Percentiles rank a stretch among this genome's conserved stretches.
Evolutionary conservation across 2,113 vertebrate species (phyloP).

Genomic region (Tapirus terrestris): DNA sequence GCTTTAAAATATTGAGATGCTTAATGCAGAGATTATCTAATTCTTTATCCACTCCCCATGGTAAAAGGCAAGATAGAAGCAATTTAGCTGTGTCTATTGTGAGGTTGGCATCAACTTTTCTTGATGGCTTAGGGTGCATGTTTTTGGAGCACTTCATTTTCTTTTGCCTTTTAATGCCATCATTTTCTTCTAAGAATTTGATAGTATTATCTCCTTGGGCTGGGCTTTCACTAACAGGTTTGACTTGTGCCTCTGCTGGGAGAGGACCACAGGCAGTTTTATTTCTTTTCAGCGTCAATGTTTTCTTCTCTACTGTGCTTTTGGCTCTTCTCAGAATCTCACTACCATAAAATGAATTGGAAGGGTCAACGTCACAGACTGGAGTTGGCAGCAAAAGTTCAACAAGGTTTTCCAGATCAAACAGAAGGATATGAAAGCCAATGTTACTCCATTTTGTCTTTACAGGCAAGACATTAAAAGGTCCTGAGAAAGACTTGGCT

Average conservation of each 20-base stretch:
- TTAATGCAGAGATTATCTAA: slow-evolving; percentile 83
- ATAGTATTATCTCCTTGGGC: neutral
- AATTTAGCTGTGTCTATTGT: slow-evolving; percentile 83
- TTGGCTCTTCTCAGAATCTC: slow-evolving; percentile 81
- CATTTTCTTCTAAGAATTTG: slow-evolving; percentile 70
- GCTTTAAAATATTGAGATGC: slow-evolving; percentile 81
- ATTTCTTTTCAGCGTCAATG: slow-evolving; percentile 82
- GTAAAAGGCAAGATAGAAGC: slow-evolving; percentile 88
- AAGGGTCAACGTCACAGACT: slow-evolving; percentile 66
- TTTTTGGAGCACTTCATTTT: slow-evolving; percentile 87
- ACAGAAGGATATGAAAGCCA: slow-evolving; percentile 86
- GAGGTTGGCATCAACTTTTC: slow-evolving; percentile 70
- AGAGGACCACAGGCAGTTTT: slow-evolving; percentile 71
- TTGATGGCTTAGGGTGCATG: slow-evolving; percentile 58
- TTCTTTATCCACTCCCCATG: slow-evolving; percentile 88
- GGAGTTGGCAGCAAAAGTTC: slow-evolving; percentile 81
- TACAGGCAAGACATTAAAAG: slow-evolving; percentile 85
- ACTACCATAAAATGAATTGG: slow-evolving; percentile 79
- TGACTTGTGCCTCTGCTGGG: slow-evolving; percentile 65
- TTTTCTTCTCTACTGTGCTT: slow-evolving; percentile 84
- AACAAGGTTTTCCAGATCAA: slow-evolving; percentile 86
- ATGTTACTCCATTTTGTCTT: slow-evolving; percentile 80
- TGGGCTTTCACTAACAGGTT: slow-evolving; percentile 21
- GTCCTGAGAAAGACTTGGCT: slow-evolving; percentile 40
- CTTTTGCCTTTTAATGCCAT: slow-evolving; percentile 81